Evolutionary conservation across 2,888 invertebrate genomes (phyloP).

Genomic region (Mesorhabditis sp.): DNA sequence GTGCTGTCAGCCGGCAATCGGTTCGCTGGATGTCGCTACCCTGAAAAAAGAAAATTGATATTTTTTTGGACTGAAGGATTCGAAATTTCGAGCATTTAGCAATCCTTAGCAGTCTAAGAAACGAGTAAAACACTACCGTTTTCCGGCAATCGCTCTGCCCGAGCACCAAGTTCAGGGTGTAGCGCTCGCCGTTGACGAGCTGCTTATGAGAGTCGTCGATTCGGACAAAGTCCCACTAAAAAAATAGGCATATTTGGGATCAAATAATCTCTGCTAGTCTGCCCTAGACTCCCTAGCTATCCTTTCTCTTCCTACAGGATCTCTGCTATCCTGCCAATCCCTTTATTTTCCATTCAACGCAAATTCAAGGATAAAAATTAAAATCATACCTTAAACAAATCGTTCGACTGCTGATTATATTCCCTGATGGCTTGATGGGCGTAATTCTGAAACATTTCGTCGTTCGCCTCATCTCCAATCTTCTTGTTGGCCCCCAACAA

Average conservation of each 20-base stretch:
- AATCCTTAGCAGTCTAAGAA: background rate
- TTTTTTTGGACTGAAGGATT: background rate
- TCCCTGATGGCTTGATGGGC: slow-evolving; percentile 34
- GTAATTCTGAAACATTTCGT: slow-evolving; percentile 21
- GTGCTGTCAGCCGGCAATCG: background rate
- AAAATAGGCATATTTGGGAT: background rate
- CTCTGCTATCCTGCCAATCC: background rate
- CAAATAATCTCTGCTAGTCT: too few species aligned
- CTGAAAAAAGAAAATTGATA: background rate
- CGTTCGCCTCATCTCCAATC: background rate
- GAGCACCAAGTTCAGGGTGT: slow-evolving; percentile 17
- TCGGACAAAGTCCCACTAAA: background rate
- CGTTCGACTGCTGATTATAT: slow-evolving; percentile 41
- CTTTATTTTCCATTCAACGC: background rate
- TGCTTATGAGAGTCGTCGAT: background rate
- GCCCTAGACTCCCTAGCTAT: too few species aligned
- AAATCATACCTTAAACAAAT: slow-evolving; percentile 14
- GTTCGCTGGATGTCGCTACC: background rate
- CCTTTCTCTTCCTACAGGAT: too few species aligned
- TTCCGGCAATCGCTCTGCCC: slow-evolving; percentile 16
- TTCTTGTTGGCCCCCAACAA: background rate
- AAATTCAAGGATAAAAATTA: background rate
- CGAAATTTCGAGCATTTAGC: background rate
- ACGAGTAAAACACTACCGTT: slow-evolving; percentile 7
- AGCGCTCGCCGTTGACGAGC: slow-evolving; percentile 14